Evolutionary conservation across 1,140 invertebrate species (phyloP).

Genomic region (Camponotus pennsylvanicus): DNA sequence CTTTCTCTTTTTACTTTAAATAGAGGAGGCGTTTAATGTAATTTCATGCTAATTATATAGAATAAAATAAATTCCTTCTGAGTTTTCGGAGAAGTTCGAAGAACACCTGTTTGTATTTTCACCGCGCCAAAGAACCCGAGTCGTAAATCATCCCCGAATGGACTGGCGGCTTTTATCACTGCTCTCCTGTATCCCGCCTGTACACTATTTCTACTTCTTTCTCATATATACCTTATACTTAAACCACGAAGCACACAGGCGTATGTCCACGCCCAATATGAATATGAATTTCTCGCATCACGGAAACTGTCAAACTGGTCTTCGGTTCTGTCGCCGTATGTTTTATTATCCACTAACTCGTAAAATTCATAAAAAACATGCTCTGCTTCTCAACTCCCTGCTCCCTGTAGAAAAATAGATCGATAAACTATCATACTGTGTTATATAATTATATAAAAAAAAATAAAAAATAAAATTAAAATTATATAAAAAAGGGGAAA

Average conservation of each 20-base stretch:
- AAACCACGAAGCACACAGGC: constrained; percentile 6
- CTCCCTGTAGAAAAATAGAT: background rate
- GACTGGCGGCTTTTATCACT: constrained; percentile 77
- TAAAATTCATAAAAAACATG: constrained; percentile 66
- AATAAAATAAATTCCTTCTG: constrained; percentile 42
- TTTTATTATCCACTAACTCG: constrained; percentile 58
- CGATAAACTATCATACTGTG: background rate
- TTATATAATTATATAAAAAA: background rate
- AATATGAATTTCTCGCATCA: constrained; percentile 74
- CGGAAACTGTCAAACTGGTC: constrained; percentile 71
- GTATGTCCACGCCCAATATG: constrained; percentile 68
- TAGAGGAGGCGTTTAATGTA: background rate
- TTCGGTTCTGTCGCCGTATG: constrained; percentile 28
- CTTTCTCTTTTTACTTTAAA: too few species aligned
- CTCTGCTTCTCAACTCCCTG: constrained; percentile 27
- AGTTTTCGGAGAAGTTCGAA: constrained; percentile 71
- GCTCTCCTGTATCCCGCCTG: constrained; percentile 49
- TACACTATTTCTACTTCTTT: constrained; percentile 39
- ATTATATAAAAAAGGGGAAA: too few species aligned
- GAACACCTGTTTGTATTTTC: constrained; percentile 78
- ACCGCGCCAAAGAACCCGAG: constrained; percentile 61
- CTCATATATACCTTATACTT: background rate
- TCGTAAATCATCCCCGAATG: constrained; percentile 77
- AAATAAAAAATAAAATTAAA: too few species aligned
- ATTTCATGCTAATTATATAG: constrained; percentile 35